phyloP scores from a whole-genome alignment of 2,888 invertebrate species.

The Heliconius sara region DNA sequence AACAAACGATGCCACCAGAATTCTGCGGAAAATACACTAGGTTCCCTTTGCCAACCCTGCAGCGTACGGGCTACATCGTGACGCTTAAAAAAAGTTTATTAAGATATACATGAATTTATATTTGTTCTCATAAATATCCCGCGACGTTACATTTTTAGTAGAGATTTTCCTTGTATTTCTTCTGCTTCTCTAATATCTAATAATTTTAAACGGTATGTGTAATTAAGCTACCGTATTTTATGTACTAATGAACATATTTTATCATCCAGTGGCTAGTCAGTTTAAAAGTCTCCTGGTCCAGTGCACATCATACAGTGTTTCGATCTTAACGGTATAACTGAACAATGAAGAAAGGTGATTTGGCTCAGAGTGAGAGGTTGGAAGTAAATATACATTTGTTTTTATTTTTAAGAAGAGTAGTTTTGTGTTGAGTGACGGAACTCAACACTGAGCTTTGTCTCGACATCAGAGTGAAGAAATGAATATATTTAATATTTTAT shows the following conservation, averaged over 20 bases:
- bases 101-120: not conserved
- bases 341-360: conserved; percentile 10
- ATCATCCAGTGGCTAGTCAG: not conserved
- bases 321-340: conserved; percentile 14
- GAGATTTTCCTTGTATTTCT: conserved; percentile 4
- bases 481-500: too few species aligned
- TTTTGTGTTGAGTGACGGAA: too few species aligned
- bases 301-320: conserved; percentile 12
- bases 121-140: not conserved
- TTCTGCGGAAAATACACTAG: too few species aligned
- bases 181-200: conserved; percentile 3
- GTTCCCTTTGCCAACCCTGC: too few species aligned
- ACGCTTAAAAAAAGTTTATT: too few species aligned
- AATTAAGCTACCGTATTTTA: not conserved
- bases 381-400: too few species aligned
- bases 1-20: too few species aligned
- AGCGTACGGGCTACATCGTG: too few species aligned
- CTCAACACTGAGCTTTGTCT: too few species aligned
- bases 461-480: too few species aligned
- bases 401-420: too few species aligned
- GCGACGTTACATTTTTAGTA: not conserved
- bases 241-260: not conserved
- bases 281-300: not conserved
- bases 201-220: not conserved
- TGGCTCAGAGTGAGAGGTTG: not conserved